Evolutionary conservation across 2,113 vertebrate genomes (phyloP).

Genomic region (Psammodynastes pulverulentus): DNA sequence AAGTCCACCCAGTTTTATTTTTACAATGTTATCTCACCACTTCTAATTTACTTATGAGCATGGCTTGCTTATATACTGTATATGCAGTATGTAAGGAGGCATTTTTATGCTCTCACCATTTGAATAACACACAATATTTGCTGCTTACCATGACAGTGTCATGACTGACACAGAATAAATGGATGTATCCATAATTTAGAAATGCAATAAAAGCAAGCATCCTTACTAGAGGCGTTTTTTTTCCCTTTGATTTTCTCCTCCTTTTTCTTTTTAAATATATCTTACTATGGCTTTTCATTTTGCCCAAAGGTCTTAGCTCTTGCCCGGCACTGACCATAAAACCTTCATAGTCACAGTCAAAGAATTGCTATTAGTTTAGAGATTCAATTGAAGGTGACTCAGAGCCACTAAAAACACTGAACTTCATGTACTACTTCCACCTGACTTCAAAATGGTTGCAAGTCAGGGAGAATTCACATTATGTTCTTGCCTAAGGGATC

Average conservation of each 20-base stretch:
- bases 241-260: not conserved
- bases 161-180: slow-evolving; percentile 31
- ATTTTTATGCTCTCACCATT: not conserved
- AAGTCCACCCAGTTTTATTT: not conserved
- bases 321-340: slow-evolving; percentile 36
- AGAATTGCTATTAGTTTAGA: slow-evolving; percentile 39
- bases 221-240: slow-evolving; percentile 4
- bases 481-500: not conserved
- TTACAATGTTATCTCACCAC: not conserved
- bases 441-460: slow-evolving; percentile 12
- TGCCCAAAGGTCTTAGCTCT: slow-evolving; percentile 39
- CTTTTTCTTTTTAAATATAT: slow-evolving; percentile 44
- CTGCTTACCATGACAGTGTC: slow-evolving; percentile 23
- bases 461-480: slow-evolving; percentile 15
- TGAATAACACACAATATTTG: slow-evolving; percentile 19
- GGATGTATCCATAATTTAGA: slow-evolving; percentile 36
- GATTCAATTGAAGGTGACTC: slow-evolving; percentile 50
- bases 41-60: slow-evolving; percentile 8
- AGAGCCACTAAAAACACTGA: slow-evolving; percentile 4
- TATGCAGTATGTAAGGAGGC: slow-evolving; percentile 13
- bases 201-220: slow-evolving; percentile 38
- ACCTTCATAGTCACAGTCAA: slow-evolving; percentile 38
- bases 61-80: not conserved
- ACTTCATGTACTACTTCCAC: not conserved
- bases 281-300: slow-evolving; percentile 35